These are phyloP conservation scores for Cephus spinipes DNA, from an alignment of 2,888 invertebrate species.

Conservation along the genomic window DNA sequence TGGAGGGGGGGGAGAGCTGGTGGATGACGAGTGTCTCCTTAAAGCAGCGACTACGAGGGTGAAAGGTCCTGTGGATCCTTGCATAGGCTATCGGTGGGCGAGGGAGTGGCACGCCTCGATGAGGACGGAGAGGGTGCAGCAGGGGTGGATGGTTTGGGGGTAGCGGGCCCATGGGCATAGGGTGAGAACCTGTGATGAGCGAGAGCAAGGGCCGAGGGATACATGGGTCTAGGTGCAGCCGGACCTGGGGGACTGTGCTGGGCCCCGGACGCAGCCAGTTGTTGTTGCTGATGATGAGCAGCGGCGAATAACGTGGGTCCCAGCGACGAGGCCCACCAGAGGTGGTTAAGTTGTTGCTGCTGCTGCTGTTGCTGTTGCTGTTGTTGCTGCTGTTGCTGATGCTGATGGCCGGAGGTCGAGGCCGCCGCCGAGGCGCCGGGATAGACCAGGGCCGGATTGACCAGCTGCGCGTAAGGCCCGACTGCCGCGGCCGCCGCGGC, in stretches of 20 bases:
- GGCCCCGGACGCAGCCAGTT: constrained; percentile 68
- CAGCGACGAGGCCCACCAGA: constrained; percentile 64
- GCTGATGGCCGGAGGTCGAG: constrained; percentile 50
- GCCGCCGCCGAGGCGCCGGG: constrained; percentile 60
- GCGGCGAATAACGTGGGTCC: constrained; percentile 68
- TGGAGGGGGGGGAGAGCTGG: not conserved
- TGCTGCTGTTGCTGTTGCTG: constrained; percentile 41
- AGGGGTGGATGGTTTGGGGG: constrained; percentile 50
- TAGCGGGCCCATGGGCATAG: constrained; percentile 55
- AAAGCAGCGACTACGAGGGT: constrained; percentile 57
- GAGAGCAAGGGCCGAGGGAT: constrained; percentile 59
- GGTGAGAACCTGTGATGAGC: constrained; percentile 66
- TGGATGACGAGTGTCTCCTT: not conserved
- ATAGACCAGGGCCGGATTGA: constrained; percentile 67
- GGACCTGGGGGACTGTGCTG: constrained; percentile 47
- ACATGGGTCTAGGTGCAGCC: constrained; percentile 60
- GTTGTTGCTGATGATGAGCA: constrained; percentile 72
- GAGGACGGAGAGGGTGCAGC: constrained; percentile 57
- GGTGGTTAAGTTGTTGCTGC: constrained; percentile 52
- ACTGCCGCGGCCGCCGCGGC: constrained; percentile 74
- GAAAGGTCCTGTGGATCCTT: constrained; percentile 62
- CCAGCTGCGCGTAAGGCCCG: constrained; percentile 70
- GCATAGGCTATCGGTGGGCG: constrained; percentile 63
- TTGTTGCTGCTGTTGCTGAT: constrained; percentile 50
- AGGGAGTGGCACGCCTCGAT: constrained; percentile 59